Evolutionary conservation across 2,113 vertebrate genomes (phyloP).

Genomic region (Xiphophorus hellerii): DNA sequence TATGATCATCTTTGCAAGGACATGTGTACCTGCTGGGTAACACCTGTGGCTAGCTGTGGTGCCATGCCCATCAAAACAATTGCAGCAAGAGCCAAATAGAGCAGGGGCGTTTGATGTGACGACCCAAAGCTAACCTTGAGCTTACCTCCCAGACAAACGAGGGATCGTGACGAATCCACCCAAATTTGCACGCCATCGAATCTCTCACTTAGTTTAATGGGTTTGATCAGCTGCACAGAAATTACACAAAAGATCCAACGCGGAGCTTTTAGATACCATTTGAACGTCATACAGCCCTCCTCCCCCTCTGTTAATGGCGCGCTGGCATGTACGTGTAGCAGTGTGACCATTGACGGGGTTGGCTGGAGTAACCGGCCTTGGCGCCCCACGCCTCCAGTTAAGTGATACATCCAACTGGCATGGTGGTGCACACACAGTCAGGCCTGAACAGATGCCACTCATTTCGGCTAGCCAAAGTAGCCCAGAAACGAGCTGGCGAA

Average conservation of each 20-base stretch:
- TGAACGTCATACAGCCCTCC: neutral
- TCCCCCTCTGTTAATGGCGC: constrained; percentile 50
- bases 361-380: constrained; percentile 64
- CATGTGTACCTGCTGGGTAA: constrained; percentile 28
- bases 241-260: constrained; percentile 4
- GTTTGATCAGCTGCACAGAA: constrained; percentile 9
- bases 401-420: constrained; percentile 66
- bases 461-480: constrained; percentile 62
- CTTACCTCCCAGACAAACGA: neutral
- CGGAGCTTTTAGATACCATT: constrained; percentile 31
- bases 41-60: constrained; percentile 1
- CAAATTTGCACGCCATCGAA: neutral
- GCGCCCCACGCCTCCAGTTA: constrained; percentile 45
- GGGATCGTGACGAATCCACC: neutral
- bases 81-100: neutral
- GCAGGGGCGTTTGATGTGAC: neutral
- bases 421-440: constrained; percentile 30
- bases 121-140: neutral
- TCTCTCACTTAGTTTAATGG: neutral
- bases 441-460: constrained; percentile 66
- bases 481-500: constrained; percentile 65
- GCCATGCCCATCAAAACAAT: neutral
- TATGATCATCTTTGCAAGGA: neutral
- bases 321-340: constrained; percentile 43
- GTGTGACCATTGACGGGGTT: constrained; percentile 47